phyloP scores from a whole-genome alignment of 1,140 invertebrate genomes.

The Eufriesea mexicana region DNA sequence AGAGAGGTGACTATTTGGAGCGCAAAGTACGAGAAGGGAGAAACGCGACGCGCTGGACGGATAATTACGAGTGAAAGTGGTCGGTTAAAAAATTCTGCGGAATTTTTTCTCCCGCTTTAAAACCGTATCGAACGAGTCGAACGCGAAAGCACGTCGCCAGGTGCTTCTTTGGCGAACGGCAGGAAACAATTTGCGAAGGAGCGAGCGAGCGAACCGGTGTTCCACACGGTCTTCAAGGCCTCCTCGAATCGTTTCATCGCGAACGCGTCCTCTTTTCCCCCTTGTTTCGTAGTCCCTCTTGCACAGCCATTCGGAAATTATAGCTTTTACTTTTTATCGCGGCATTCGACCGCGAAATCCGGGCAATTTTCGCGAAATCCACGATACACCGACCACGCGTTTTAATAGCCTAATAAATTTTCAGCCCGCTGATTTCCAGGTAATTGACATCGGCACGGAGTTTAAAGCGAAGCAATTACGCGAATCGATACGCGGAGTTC shows the following conservation, averaged over 20 bases:
- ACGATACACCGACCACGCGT: no score
- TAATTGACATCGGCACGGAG: slow-evolving; percentile 5
- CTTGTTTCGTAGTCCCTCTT: not conserved
- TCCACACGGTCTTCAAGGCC: slow-evolving; percentile 14
- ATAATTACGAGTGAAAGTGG: slow-evolving; percentile 20
- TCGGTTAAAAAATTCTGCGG: slow-evolving; percentile 1
- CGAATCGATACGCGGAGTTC: not conserved
- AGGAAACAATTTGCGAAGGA: slow-evolving; percentile 26
- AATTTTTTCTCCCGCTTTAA: not conserved
- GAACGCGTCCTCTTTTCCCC: not conserved
- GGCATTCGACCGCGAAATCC: not conserved
- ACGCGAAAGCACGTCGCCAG: slow-evolving; percentile 41
- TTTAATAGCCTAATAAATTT: not conserved
- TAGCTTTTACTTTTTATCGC: no score
- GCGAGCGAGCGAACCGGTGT: slow-evolving; percentile 35
- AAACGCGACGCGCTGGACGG: not conserved
- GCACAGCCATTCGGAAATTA: not conserved
- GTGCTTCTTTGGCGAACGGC: slow-evolving; percentile 36
- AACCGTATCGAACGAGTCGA: not conserved
- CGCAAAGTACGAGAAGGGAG: no score
- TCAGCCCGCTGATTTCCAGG: not conserved
- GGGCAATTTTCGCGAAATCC: no score
- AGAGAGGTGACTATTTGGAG: no score
- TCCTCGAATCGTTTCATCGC: slow-evolving; percentile 16
- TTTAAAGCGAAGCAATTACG: slow-evolving; percentile 15